A percentile compares a stretch with the other conserved stretches of the same genome.
Evolutionary conservation across 1,140 invertebrate species (phyloP).

Genomic region (Drosophila biarmipes): DNA sequence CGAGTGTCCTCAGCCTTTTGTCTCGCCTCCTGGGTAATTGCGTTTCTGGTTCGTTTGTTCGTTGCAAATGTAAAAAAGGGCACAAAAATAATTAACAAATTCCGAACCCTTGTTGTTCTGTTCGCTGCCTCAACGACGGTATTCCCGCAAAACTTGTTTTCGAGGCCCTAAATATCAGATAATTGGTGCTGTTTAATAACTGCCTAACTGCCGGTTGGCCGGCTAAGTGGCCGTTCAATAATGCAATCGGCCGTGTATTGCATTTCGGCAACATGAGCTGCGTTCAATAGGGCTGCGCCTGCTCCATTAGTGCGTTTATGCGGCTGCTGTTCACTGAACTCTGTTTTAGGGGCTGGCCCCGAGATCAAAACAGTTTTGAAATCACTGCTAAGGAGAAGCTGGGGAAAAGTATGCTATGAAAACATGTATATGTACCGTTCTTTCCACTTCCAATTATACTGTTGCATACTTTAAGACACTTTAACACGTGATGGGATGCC

Average conservation of each 20-base stretch:
- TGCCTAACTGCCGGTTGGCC: not conserved
- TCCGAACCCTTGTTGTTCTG: slow-evolving; percentile 10
- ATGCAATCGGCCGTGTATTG: slow-evolving; percentile 2
- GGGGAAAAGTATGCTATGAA: too few species aligned
- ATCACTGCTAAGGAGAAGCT: too few species aligned
- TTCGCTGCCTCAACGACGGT: too few species aligned
- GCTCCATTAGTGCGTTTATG: too few species aligned
- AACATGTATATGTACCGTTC: too few species aligned
- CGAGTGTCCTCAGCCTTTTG: slow-evolving; percentile 2
- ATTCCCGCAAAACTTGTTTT: not conserved
- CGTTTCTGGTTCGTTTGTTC: slow-evolving; percentile 23
- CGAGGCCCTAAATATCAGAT: too few species aligned
- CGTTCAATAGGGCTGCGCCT: not conserved
- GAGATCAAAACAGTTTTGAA: too few species aligned
- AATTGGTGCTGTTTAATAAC: slow-evolving; percentile 16
- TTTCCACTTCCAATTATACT: too few species aligned
- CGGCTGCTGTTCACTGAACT: too few species aligned
- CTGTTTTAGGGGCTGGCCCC: too few species aligned
- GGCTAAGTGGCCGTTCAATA: slow-evolving; percentile 2
- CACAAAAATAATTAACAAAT: slow-evolving; percentile 20
- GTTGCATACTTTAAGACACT: too few species aligned
- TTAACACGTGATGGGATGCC: too few species aligned
- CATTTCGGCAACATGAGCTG: not conserved
- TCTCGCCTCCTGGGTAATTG: slow-evolving; percentile 20
- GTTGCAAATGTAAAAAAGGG: not conserved